Evolutionary conservation across 2,113 vertebrate genomes (phyloP), one percentile per base, ranked within the genome.

Genomic region (Trematomus loennbergii): DNA sequence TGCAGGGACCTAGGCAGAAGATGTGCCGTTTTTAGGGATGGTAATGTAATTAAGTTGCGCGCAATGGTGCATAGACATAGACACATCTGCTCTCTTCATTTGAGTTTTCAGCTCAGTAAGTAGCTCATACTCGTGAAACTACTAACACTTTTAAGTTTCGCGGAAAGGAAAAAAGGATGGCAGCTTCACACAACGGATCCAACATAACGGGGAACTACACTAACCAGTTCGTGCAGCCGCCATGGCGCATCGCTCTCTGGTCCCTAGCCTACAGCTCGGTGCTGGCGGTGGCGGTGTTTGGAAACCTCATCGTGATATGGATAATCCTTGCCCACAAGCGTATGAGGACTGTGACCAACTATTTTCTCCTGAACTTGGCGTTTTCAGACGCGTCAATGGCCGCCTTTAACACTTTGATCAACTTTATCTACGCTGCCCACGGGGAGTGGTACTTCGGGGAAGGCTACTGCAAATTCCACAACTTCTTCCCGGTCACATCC

Each of bases 371-470:
- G 5, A 99, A 98, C 88, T 83, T 99, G 92, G 98, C 98, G 15
- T 98, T 99, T 92, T 98, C 97, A 0, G 98, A 99, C 75, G 98
- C 97, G 43, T 96, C 98, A 5, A 97, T 97, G 97, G 98, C 98
- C 33, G 98, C 97, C 20, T 97, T 99, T 87, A 99, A 99, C 85
- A 96, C 97, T 48, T 91, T 99, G 69, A 95, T 99, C 82, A 99
- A 99, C 90, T 99, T 99, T 91, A 94, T 98, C 78, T 99, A 99
- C 1, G 97, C 97, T 0, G 88, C 97, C 5, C 97, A 98, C 89
- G 96, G 95, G 0, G 97, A 98, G 54, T 99, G 98, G 98, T 99
- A 99, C 95, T 99, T 99, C 52, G 98, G 98, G 1, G 94, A 97
- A 72, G 95, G 95, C 61, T 99, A 99, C 87, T 99, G 98, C 84